phyloP scores from a whole-genome alignment of 2,797 vertebrate genomes.

The Vespertilio murinus region DNA sequence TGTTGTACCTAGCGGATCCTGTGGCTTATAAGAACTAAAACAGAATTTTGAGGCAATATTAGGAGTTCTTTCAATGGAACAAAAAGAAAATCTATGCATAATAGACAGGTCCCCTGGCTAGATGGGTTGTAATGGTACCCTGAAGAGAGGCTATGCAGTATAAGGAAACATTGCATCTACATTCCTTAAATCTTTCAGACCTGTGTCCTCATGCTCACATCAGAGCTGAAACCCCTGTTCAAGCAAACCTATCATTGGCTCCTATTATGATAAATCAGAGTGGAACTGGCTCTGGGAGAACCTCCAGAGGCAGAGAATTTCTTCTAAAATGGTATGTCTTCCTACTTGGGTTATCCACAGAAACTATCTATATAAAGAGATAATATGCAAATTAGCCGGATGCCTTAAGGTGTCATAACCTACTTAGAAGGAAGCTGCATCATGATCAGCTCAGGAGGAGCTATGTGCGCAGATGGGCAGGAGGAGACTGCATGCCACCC shows the following conservation, averaged over 20 bases:
- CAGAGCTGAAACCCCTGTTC: slow-evolving; percentile 14
- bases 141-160: neutral
- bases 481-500: no score
- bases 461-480: no score
- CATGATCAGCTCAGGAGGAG: no score
- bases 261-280: slow-evolving; percentile 23
- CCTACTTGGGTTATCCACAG: neutral
- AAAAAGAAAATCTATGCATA: slow-evolving; percentile 15
- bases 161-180: neutral
- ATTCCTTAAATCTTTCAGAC: slow-evolving; percentile 26
- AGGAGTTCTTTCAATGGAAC: neutral
- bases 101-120: neutral
- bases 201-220: slow-evolving; percentile 12
- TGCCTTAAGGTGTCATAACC: no score
- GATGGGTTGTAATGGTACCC: neutral
- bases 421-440: no score
- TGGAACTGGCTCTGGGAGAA: neutral
- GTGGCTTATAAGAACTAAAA: neutral
- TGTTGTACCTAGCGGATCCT: neutral
- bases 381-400: no score
- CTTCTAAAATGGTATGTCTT: slow-evolving; percentile 29
- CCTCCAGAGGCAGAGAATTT: neutral
- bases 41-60: neutral
- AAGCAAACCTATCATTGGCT: slow-evolving; percentile 36
- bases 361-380: no score